Percentiles rank a stretch among this genome's conserved stretches.
Conservation (phyloP, 2,888 invertebrate genomes). For the Lypha dubia region DNA sequence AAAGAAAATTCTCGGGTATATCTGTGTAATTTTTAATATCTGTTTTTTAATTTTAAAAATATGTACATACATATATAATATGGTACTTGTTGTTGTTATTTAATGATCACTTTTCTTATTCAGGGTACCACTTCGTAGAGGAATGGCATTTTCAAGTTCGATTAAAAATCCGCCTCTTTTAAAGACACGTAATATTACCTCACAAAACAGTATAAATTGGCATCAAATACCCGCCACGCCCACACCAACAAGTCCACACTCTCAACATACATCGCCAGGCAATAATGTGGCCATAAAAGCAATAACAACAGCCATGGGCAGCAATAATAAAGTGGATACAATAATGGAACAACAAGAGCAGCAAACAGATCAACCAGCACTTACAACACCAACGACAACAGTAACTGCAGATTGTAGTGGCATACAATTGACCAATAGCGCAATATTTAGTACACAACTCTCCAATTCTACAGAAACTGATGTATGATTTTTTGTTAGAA, state of each 20-base stretch:
- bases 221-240: constrained; percentile 81
- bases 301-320: constrained; percentile 58
- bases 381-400: constrained; percentile 4
- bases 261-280: constrained; percentile 71
- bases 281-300: constrained; percentile 37
- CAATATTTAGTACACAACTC: constrained; percentile 66
- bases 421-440: constrained; percentile 60
- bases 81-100: too few relatives aligned
- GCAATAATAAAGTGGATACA: constrained; percentile 69
- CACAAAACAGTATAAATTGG: constrained; percentile 84
- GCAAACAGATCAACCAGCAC: constrained; percentile 5
- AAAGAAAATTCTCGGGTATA: too few relatives aligned
- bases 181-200: constrained; percentile 90
- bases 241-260: constrained; percentile 73
- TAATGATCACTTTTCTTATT: not conserved
- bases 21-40: too few relatives aligned
- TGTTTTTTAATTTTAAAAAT: not conserved
- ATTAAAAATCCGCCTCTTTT: constrained; percentile 91
- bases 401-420: constrained; percentile 26
- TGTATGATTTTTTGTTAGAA: constrained; percentile 78
- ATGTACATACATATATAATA: too few relatives aligned
- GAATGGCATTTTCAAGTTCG: constrained; percentile 88
- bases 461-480: constrained; percentile 79
- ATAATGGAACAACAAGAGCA: constrained; percentile 59
- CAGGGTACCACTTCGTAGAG: constrained; percentile 87